A percentile compares a stretch with the other conserved stretches of the same genome.
Conservation (phyloP, 2,888 invertebrate species). For the Lacanobia wlatinum region DNA sequence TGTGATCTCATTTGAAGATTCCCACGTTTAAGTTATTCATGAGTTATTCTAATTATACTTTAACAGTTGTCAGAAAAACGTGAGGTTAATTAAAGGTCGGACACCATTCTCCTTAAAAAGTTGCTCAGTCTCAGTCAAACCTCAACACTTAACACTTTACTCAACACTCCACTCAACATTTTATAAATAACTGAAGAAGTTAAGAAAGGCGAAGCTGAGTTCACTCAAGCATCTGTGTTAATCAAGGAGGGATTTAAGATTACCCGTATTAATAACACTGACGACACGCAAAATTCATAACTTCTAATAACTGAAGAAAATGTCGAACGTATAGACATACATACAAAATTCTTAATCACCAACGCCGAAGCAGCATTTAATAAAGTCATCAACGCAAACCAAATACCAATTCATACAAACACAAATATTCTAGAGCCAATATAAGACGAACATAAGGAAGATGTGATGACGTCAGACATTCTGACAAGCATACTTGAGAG, state of each 20-base stretch:
- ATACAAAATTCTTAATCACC: neutral
- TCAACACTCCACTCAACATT: neutral
- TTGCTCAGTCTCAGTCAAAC: neutral
- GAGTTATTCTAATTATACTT: neutral
- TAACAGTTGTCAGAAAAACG: neutral
- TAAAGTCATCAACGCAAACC: neutral
- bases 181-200: neutral
- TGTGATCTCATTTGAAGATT: neutral
- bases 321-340: neutral
- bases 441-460: constrained; percentile 2
- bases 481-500: constrained; percentile 16
- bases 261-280: neutral
- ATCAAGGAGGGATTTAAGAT: neutral
- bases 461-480: constrained; percentile 25
- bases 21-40: neutral
- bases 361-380: neutral
- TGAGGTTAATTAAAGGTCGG: neutral
- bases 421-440: constrained; percentile 18
- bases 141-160: no score
- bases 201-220: no score
- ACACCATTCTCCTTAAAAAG: neutral
- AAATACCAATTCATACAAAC: constrained; percentile 3
- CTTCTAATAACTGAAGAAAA: constrained; percentile 7
- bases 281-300: neutral
- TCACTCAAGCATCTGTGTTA: neutral